Percentiles rank a stretch among this genome's conserved stretches.
These are phyloP conservation scores for Brenthis daphne DNA, from an alignment of 2,888 invertebrate genomes.

Conservation along the genomic window DNA sequence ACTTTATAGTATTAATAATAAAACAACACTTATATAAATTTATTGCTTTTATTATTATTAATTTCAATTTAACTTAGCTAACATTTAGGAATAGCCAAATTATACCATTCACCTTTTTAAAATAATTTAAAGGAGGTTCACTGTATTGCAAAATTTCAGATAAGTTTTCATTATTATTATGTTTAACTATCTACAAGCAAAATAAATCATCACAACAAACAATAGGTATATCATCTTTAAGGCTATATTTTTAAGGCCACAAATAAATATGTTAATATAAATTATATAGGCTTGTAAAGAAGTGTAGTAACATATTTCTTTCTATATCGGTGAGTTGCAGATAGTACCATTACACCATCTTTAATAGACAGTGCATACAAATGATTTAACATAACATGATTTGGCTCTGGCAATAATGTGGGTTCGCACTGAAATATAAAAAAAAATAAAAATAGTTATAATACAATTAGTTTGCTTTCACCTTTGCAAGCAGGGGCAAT, in stretches of 20 bases:
- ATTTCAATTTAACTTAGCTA: too few species aligned
- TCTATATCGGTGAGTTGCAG: conserved; percentile 98
- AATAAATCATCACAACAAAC: conserved; percentile 23
- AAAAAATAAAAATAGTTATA: not conserved
- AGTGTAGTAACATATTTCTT: conserved; percentile 99
- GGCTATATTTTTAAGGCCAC: conserved; percentile 18
- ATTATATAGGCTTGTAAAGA: conserved; percentile 97
- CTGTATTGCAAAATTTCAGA: conserved; percentile 36
- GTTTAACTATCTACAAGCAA: conserved; percentile 34
- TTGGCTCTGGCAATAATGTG: conserved; percentile 98
- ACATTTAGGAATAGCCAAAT: too few species aligned
- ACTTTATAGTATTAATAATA: not conserved
- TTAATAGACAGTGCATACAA: conserved; percentile 99
- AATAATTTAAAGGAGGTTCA: conserved; percentile 11
- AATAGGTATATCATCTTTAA: conserved; percentile 10
- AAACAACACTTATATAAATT: too few species aligned
- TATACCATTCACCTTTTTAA: too few species aligned
- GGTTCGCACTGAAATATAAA: conserved; percentile 93
- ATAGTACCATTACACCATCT: conserved; percentile 99
- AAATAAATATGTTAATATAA: conserved; percentile 20
- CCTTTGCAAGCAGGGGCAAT: too few species aligned
- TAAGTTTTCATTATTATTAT: conserved; percentile 31
- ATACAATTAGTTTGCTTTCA: too few species aligned
- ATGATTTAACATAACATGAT: conserved; percentile 99
- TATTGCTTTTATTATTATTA: too few species aligned